Evolutionary conservation across 2,888 invertebrate genomes (phyloP).

Genomic region (Tridacna gigas): DNA sequence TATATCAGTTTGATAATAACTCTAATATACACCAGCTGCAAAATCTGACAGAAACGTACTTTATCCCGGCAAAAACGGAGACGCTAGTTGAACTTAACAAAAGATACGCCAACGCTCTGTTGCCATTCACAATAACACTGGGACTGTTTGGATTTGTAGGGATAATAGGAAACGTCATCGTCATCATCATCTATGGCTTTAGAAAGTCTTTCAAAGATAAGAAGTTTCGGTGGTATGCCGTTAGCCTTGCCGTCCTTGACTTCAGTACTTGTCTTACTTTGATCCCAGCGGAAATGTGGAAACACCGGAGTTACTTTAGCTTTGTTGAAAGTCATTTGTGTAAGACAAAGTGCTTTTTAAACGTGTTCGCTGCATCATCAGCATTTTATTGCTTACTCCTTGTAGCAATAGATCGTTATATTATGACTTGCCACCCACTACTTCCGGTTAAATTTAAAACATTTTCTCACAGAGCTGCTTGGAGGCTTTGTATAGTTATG

Average conservation of each 20-base stretch:
- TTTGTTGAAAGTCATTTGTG: constrained; percentile 51
- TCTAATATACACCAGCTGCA: background rate
- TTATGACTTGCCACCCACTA: constrained; percentile 56
- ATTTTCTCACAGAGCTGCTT: constrained; percentile 45
- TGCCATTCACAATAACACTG: constrained; percentile 53
- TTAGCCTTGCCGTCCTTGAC: constrained; percentile 54
- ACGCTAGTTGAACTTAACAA: constrained; percentile 36
- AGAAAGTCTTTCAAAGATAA: constrained; percentile 54
- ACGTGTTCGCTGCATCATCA: constrained; percentile 58
- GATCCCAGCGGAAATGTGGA: constrained; percentile 61
- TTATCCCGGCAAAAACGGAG: background rate
- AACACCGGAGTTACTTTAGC: constrained; percentile 58
- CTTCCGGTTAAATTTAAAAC: constrained; percentile 39
- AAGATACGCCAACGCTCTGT: constrained; percentile 49
- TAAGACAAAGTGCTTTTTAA: constrained; percentile 60
- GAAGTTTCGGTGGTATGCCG: constrained; percentile 55
- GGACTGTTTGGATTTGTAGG: constrained; percentile 52
- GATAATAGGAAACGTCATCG: constrained; percentile 48
- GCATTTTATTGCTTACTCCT: constrained; percentile 55
- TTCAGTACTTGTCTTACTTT: constrained; percentile 54
- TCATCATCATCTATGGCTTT: constrained; percentile 54
- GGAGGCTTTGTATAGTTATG: constrained; percentile 47
- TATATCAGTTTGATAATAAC: background rate
- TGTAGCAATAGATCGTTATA: constrained; percentile 57
- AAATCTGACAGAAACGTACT: background rate